Evolutionary conservation across 1,140 invertebrate species (phyloP).

Genomic region (Euura saliciscinereae): DNA sequence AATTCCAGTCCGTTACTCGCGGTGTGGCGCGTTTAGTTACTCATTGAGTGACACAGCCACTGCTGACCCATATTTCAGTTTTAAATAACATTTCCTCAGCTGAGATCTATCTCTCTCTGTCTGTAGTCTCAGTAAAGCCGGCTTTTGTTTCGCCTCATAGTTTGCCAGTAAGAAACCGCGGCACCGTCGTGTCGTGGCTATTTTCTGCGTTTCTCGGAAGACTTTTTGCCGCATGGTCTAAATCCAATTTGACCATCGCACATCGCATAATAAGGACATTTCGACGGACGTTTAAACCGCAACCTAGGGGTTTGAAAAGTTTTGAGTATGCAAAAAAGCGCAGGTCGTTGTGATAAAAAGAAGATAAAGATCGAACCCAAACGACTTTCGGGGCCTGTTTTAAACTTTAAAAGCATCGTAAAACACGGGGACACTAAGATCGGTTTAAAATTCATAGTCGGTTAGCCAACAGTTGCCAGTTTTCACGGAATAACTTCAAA

Average conservation of each 20-base stretch:
- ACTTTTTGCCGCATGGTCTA: neutral
- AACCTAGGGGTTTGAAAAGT: no score
- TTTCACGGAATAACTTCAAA: constrained; percentile 5
- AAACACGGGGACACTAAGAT: neutral
- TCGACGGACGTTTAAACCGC: no score
- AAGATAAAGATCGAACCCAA: no score
- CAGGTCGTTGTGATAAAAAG: no score
- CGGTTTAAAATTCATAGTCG: neutral
- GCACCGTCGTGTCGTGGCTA: constrained; percentile 1
- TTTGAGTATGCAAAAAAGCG: no score
- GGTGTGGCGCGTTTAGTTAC: no score
- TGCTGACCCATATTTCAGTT: constrained; percentile 45
- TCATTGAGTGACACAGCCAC: neutral
- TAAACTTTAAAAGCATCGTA: neutral
- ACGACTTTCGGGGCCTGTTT: neutral
- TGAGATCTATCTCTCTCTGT: constrained; percentile 5
- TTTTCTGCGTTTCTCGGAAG: no score
- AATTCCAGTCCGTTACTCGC: no score
- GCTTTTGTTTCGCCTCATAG: constrained; percentile 15
- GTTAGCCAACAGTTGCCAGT: neutral
- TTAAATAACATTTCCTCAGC: constrained; percentile 40
- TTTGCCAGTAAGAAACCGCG: neutral
- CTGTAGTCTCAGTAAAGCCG: neutral
- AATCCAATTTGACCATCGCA: neutral
- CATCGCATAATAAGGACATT: no score